Evolutionary conservation across 2,888 invertebrate genomes (phyloP).

Genomic region (Phalera bucephala): DNA sequence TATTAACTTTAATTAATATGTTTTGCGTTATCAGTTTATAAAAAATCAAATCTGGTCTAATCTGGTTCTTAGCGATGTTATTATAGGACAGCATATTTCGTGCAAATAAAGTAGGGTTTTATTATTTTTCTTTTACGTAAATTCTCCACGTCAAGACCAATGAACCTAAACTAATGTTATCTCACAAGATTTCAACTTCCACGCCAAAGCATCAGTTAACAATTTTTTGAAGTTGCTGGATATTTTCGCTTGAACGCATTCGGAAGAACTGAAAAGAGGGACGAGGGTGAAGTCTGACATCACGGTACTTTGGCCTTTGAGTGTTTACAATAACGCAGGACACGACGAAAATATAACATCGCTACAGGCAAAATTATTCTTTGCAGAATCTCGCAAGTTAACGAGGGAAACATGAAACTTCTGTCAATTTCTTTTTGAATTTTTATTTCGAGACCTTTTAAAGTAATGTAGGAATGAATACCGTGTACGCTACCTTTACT

Average conservation of each 20-base stretch:
- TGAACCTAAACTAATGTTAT: slow-evolving; percentile 25
- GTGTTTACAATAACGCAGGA: slow-evolving; percentile 39
- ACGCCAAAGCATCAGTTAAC: slow-evolving; percentile 44
- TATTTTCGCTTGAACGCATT: slow-evolving; percentile 54
- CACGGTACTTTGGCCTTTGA: slow-evolving; percentile 44
- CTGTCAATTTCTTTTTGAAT: slow-evolving; percentile 48
- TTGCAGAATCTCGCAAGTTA: slow-evolving; percentile 49
- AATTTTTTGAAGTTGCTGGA: slow-evolving; percentile 50
- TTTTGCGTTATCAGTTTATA: slow-evolving; percentile 12
- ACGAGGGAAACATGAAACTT: slow-evolving; percentile 63
- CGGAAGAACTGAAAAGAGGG: slow-evolving; percentile 46
- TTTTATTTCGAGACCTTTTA: slow-evolving; percentile 30
- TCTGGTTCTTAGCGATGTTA: too few relatives aligned
- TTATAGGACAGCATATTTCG: not conserved
- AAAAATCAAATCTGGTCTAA: slow-evolving; percentile 8
- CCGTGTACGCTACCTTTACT: too few relatives aligned
- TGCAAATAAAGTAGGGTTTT: not conserved
- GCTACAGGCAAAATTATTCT: slow-evolving; percentile 45
- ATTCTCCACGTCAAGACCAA: slow-evolving; percentile 14
- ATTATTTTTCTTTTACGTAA: slow-evolving; percentile 7
- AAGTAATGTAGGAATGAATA: slow-evolving; percentile 21
- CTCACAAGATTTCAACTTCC: slow-evolving; percentile 34
- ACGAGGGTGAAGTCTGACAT: slow-evolving; percentile 40
- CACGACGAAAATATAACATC: slow-evolving; percentile 33
- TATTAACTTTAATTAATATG: slow-evolving; percentile 5